phyloP scores from a whole-genome alignment of 2,888 invertebrate genomes.

The Protophormia terraenovae region DNA sequence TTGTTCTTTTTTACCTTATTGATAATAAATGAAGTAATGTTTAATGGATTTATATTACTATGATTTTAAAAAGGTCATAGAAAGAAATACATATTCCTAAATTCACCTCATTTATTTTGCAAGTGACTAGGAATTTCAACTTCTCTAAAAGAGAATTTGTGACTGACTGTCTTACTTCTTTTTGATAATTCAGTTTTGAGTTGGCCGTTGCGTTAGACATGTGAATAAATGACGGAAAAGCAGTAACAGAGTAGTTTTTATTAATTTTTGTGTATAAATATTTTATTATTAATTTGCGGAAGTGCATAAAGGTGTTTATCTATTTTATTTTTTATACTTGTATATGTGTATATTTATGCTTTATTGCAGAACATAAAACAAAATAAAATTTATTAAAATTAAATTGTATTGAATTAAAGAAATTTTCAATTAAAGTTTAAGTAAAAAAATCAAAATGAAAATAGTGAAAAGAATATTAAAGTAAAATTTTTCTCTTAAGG shows the following conservation, averaged over 20 bases:
- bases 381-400: neutral
- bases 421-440: neutral
- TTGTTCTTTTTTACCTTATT: too few relatives aligned
- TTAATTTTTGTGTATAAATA: slow-evolving; percentile 30
- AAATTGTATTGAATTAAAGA: neutral
- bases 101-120: slow-evolving; percentile 32
- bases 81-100: neutral
- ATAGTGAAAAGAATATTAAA: slow-evolving; percentile 4
- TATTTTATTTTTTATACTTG: slow-evolving; percentile 8
- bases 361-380: neutral
- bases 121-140: neutral
- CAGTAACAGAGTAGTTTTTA: slow-evolving; percentile 7
- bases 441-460: neutral
- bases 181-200: slow-evolving; percentile 46
- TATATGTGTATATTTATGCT: neutral
- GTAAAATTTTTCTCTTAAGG: slow-evolving; percentile 29
- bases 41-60: too few relatives aligned
- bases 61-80: neutral
- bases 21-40: too few relatives aligned
- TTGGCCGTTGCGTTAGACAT: slow-evolving; percentile 46
- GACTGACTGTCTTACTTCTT: neutral
- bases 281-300: slow-evolving; percentile 49
- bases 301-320: slow-evolving; percentile 41
- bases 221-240: slow-evolving; percentile 20
- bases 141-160: slow-evolving; percentile 25